A percentile compares a stretch with the other conserved stretches of the same genome.
phyloP scores from a whole-genome alignment of 2,888 invertebrate species.

The Drosophila paucipuncta region DNA sequence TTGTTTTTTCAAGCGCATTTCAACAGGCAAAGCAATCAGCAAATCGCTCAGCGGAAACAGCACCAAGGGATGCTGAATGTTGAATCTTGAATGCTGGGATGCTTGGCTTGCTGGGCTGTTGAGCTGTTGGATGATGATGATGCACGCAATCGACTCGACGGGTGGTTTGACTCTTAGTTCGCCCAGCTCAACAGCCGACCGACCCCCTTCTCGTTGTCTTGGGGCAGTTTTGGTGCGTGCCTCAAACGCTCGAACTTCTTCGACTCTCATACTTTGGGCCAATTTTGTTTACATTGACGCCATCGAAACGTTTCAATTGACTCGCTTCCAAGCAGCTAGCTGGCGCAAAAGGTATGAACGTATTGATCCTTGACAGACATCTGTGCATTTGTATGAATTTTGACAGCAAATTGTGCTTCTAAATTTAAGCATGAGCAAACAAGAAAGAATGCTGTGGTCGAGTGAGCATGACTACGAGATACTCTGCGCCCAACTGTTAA shows the following conservation, averaged over 20 bases:
- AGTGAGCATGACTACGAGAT: not conserved
- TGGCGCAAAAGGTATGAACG: conserved; percentile 13
- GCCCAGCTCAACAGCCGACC: not conserved
- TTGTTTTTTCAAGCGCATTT: conserved; percentile 78
- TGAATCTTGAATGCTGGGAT: conserved; percentile 44
- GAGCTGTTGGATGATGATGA: conserved; percentile 26
- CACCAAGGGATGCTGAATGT: conserved; percentile 56
- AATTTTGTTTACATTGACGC: conserved; percentile 69
- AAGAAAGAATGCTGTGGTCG: not conserved
- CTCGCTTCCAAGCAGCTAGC: conserved; percentile 34
- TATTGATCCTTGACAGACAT: conserved; percentile 14
- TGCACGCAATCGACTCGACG: conserved; percentile 50
- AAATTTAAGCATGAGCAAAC: not conserved
- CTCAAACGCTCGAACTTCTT: conserved; percentile 39
- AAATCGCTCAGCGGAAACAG: conserved; percentile 68
- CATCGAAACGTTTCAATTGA: conserved; percentile 59
- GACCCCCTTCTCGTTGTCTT: conserved; percentile 14
- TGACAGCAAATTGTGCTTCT: conserved; percentile 3
- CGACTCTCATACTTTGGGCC: conserved; percentile 14
- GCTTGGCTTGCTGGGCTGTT: not conserved
- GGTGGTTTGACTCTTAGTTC: conserved; percentile 44
- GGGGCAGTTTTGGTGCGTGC: conserved; percentile 50
- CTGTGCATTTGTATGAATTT: conserved; percentile 1
- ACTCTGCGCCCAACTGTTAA: not conserved
- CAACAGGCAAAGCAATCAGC: conserved; percentile 77